These are phyloP conservation scores for Polydrusus pterygomalis DNA, from an alignment of 2,888 invertebrate species.

Conservation along the genomic window DNA sequence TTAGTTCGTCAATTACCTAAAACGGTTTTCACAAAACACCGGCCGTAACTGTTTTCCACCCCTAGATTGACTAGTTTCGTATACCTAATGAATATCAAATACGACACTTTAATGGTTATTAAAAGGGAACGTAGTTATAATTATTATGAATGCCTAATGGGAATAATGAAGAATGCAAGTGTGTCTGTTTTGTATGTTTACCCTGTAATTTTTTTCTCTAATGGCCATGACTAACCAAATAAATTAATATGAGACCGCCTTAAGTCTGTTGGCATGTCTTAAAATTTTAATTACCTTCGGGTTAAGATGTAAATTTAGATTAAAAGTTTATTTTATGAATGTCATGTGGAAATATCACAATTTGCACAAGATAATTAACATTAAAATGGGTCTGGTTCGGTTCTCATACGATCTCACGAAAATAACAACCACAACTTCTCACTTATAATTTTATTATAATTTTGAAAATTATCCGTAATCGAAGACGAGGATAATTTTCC, in stretches of 20 bases:
- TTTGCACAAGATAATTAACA: not conserved
- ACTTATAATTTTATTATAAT: too few species aligned
- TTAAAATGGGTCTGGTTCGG: not conserved
- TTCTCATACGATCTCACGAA: too few species aligned
- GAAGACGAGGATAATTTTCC: too few species aligned
- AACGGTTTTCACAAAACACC: not conserved
- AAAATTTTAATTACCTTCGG: not conserved
- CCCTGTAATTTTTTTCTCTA: conserved; percentile 16
- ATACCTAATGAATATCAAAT: conserved; percentile 19
- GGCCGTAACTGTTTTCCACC: not conserved
- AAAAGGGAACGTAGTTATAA: conserved; percentile 10
- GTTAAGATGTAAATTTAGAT: not conserved
- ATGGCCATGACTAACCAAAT: conserved; percentile 12
- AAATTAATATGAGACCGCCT: conserved; percentile 13
- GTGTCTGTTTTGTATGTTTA: conserved; percentile 8
- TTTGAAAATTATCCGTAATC: too few species aligned
- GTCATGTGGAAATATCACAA: not conserved
- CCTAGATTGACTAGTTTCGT: not conserved
- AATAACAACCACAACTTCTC: too few species aligned
- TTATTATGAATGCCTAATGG: conserved; percentile 22
- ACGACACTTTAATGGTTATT: conserved; percentile 15
- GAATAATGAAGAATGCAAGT: conserved; percentile 10
- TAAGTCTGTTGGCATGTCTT: not conserved
- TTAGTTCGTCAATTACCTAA: too few species aligned
- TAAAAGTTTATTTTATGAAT: not conserved